Conservation (phyloP, 1,140 invertebrate species). For the Maniola jurtina region DNA sequence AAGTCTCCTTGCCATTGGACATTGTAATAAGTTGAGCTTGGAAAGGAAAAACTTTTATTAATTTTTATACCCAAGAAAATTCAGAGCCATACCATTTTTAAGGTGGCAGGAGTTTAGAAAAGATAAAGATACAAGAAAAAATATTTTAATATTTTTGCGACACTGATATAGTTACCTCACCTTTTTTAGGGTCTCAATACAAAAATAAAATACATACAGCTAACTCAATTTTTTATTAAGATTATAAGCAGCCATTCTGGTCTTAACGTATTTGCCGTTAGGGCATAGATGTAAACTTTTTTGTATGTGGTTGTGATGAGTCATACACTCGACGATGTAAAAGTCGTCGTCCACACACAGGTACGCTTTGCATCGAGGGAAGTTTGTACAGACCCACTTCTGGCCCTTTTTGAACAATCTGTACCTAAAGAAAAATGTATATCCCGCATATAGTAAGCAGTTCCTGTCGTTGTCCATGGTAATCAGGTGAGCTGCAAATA, state of each 20-base stretch:
- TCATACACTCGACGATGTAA: constrained; percentile 11
- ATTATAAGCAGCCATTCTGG: neutral
- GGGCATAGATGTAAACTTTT: constrained; percentile 32
- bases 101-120: too few species aligned
- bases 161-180: too few species aligned
- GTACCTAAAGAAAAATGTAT: constrained; percentile 51
- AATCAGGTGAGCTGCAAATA: constrained; percentile 43
- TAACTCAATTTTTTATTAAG: neutral
- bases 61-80: neutral
- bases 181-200: too few species aligned
- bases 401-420: constrained; percentile 31
- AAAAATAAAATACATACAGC: too few species aligned
- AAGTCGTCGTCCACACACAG: constrained; percentile 30
- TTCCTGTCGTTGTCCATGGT: constrained; percentile 36
- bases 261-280: constrained; percentile 39
- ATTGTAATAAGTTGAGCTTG: constrained; percentile 37
- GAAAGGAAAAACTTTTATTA: constrained; percentile 17
- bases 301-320: constrained; percentile 35
- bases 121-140: too few species aligned
- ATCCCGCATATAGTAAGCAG: constrained; percentile 36
- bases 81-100: too few species aligned
- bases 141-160: too few species aligned
- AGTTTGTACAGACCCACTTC: constrained; percentile 52
- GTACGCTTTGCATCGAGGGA: constrained; percentile 47
- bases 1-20: constrained; percentile 32